Conservation (phyloP, 92 coral and sea anemone species). For the Paramuricea clavata region DNA sequence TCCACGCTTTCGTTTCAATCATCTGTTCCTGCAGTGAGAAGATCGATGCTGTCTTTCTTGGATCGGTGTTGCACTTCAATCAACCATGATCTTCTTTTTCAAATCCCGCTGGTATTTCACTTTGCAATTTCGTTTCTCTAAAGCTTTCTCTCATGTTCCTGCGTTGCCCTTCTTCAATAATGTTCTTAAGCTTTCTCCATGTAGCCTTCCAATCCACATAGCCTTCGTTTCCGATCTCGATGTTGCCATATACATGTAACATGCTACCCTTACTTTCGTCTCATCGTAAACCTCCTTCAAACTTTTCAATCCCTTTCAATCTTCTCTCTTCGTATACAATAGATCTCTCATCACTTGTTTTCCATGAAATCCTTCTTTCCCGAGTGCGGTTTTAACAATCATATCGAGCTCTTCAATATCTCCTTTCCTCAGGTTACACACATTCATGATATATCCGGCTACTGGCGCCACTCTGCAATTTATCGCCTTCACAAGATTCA, state of each 20-base stretch:
- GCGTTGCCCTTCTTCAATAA: not conserved
- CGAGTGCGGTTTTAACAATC: not conserved
- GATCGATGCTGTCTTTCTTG: slow-evolving; percentile 19
- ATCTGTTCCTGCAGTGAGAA: slow-evolving; percentile 29
- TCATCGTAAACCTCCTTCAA: too few species aligned
- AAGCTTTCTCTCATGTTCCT: slow-evolving; percentile 18
- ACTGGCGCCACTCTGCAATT: too few species aligned
- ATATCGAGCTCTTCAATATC: slow-evolving; percentile 15
- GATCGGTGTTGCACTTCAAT: slow-evolving; percentile 22
- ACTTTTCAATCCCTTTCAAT: too few species aligned
- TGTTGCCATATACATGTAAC: too few species aligned
- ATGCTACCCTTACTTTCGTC: too few species aligned
- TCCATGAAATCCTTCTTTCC: too few species aligned
- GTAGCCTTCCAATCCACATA: too few species aligned
- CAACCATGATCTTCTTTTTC: too few species aligned
- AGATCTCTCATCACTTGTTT: slow-evolving; percentile 38
- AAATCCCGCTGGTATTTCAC: slow-evolving; percentile 3
- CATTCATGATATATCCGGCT: too few species aligned
- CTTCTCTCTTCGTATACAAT: slow-evolving; percentile 34
- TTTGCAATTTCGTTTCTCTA: slow-evolving; percentile 45
- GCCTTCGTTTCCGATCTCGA: too few species aligned
- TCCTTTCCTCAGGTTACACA: not conserved
- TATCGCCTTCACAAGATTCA: too few species aligned
- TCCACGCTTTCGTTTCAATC: slow-evolving; percentile 49
- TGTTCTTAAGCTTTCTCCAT: slow-evolving; percentile 33